Base-by-base conservation (phyloP, 1,140 invertebrate species). In the Popillia japonica region DNA sequence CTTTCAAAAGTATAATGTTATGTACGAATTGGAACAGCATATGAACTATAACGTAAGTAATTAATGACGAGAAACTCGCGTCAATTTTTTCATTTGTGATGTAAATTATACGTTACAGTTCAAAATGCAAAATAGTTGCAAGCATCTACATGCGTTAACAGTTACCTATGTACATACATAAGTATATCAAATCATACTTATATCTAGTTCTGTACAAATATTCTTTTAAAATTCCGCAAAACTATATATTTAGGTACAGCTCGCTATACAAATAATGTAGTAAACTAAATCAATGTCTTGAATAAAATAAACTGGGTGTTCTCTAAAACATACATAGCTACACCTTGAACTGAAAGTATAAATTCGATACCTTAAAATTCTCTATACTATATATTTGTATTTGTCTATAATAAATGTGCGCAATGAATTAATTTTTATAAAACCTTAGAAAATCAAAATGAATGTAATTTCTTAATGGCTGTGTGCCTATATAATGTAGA, bases 111-210 rank as follows among this genome's bases (percentile, higher is more conserved):
- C 55, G 3, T 59, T 59, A 20, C 20, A n/a, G 55, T 20, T 59
- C 14, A 14, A 20, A 14, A n/a, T 20, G 55, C 55, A 14, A 20
- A 14, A 14, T 14, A 3, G 14, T 20, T 20, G 14, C 55, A 20
- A n/a, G 20, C 55, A 14, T 3, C 20, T 59, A 14, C 20, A 14
- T 59, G 20, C 20, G 8, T 9, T 22, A 41, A 76, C 78, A 17
- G 44, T 79, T 74, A 72, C 55, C 68, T 23, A 27, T 11, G n/a
- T 34, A 34, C 17, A 27, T 34, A 34, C 17, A 27, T 72, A 40
- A 34, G 20, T 10, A 27, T 34, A 23, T 23, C 17, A 14, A 55
- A 17, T 55, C 48, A 17, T 55, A 17, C 48, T 55, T n/a, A 1
- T 34, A 34, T 34, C 27, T 34, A 34, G 4, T 34, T 34, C 27